These are phyloP conservation scores for Riptortus pedestris DNA, from an alignment of 1,140 invertebrate genomes.

Conservation along the genomic window DNA sequence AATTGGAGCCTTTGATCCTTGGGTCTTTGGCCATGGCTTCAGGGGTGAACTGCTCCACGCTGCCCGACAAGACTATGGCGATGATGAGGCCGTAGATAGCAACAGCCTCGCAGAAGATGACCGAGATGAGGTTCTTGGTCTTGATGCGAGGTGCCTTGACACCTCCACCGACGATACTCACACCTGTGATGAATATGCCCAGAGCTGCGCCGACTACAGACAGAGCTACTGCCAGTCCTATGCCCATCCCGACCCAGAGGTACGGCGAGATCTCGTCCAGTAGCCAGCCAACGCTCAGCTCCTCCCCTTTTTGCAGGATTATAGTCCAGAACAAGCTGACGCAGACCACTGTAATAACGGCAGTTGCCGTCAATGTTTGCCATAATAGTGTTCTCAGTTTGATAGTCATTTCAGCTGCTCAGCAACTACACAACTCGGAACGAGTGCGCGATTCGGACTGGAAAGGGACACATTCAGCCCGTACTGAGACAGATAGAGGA, in stretches of 20 bases:
- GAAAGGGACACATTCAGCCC: too few relatives aligned
- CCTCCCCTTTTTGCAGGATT: constrained; percentile 76
- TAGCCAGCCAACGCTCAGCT: constrained; percentile 83
- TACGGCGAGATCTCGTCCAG: constrained; percentile 74
- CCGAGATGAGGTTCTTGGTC: constrained; percentile 98
- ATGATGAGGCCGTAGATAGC: constrained; percentile 98
- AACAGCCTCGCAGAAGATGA: constrained; percentile 98
- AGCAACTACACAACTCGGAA: too few relatives aligned
- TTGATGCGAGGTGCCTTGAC: constrained; percentile 97
- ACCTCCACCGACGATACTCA: constrained; percentile 92
- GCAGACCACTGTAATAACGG: constrained; percentile 45
- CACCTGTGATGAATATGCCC: constrained; percentile 92
- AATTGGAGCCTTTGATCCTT: constrained; percentile 46
- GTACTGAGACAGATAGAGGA: too few relatives aligned
- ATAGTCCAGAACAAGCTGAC: constrained; percentile 64
- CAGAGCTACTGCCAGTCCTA: constrained; percentile 82
- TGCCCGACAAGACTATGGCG: constrained; percentile 86
- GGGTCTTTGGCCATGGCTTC: constrained; percentile 33
- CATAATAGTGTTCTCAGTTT: constrained; percentile 53
- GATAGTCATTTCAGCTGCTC: not conserved
- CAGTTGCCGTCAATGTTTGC: constrained; percentile 49
- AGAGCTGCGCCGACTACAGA: constrained; percentile 95
- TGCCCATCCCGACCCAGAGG: constrained; percentile 87
- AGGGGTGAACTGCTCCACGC: constrained; percentile 46
- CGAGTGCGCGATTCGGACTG: too few relatives aligned